These are phyloP conservation scores for Macropus fuliginosus DNA, from an alignment of 2,797 vertebrate genomes.

Conservation along the genomic window DNA sequence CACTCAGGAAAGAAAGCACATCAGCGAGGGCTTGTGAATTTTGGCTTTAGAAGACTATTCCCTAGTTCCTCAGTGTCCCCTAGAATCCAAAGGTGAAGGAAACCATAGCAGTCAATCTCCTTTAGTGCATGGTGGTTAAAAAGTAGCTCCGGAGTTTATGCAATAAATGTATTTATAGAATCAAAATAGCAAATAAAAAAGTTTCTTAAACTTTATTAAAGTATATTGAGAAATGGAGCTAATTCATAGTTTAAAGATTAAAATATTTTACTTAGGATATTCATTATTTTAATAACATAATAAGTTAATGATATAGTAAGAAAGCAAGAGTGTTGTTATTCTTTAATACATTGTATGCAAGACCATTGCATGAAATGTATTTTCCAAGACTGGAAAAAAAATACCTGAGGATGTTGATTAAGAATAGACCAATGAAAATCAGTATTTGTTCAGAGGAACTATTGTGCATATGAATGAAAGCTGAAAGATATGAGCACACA, in stretches of 20 bases:
- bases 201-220: neutral
- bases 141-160: neutral
- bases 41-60: neutral
- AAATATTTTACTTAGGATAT: neutral
- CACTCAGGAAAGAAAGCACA: neutral
- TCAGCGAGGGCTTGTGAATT: neutral
- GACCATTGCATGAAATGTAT: neutral
- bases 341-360: neutral
- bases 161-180: neutral
- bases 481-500: neutral
- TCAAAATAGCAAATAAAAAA: neutral
- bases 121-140: neutral
- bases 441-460: neutral
- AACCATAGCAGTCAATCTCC: neutral
- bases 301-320: neutral
- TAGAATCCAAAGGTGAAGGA: no score
- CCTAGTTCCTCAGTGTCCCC: neutral
- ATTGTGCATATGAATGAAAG: neutral
- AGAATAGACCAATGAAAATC: neutral
- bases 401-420: neutral
- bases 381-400: neutral
- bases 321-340: neutral
- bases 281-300: neutral
- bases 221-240: neutral
- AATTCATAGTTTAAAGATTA: neutral